These are phyloP conservation scores for Osedax frankpressi DNA, from an alignment of 2,888 invertebrate species.

Conservation along the genomic window DNA sequence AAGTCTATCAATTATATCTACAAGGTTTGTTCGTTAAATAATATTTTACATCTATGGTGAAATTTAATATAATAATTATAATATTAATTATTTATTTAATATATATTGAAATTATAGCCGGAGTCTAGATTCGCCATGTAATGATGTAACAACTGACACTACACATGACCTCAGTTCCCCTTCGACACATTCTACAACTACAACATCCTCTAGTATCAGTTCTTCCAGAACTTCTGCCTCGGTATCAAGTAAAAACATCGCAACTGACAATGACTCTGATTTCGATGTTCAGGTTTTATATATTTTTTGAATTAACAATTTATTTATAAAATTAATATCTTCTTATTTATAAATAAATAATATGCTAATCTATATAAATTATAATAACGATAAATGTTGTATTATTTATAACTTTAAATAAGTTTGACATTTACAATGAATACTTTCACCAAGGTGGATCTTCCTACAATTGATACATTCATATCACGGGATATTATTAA, in stretches of 20 bases:
- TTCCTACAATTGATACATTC: slow-evolving; percentile 65
- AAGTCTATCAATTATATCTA: slow-evolving; percentile 52
- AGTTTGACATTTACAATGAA: no score
- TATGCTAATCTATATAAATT: no score
- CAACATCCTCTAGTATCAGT: neutral
- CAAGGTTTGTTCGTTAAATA: slow-evolving; percentile 4
- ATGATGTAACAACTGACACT: neutral
- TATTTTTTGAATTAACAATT: no score
- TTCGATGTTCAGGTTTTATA: slow-evolving; percentile 48
- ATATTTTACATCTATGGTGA: no score
- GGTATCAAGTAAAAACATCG: neutral
- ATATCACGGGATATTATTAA: slow-evolving; percentile 63
- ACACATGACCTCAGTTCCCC: neutral
- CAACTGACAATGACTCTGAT: slow-evolving; percentile 37
- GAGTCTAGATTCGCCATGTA: slow-evolving; percentile 58
- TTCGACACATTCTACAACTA: neutral
- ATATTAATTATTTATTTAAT: no score
- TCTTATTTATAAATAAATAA: no score
- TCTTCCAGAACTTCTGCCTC: neutral
- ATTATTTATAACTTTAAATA: no score
- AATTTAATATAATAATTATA: no score
- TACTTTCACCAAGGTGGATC: slow-evolving; percentile 52
- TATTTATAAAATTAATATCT: no score
- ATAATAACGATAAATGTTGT: no score
- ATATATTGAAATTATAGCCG: no score